Base-by-base conservation (phyloP, 2,113 vertebrate species). In the Calyptommatus sinebrachiatus region DNA sequence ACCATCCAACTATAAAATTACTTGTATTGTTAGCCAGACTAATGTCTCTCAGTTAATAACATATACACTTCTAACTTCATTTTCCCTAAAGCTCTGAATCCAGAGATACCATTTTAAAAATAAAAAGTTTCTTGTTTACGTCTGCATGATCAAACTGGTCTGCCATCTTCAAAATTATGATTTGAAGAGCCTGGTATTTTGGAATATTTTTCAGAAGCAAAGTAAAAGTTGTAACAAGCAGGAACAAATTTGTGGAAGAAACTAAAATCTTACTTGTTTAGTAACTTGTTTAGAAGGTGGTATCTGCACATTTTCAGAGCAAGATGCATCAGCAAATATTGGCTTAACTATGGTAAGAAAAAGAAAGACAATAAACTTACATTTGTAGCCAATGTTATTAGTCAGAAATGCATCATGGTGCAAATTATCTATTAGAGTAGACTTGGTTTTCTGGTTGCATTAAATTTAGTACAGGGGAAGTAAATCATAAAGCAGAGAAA, bases 281-380 rank as follows among this genome's bases (percentile, higher is more conserved):
- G 7, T 69, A n/a, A n/a, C n/a, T n/a, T n/a, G 82, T 45, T 82
- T 79, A 84, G 35, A 69, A 77, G 48, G 26, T 83, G 82, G 66
- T 77, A 76, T 83, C 77, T 83, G 78, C 66, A 69, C 20, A 81
- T 83, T 79, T 86, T 77, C 85, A 75, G 84, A 83, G 85, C 80
- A 87, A 82, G 81, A 68, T 45, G 77, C 72, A 85, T 84, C 83
- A 71, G 77, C 80, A 79, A 88, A 50, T 24, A 67, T 66, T 77
- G 86, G 84, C 81, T 65, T 6, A 76, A 72, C 95, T 95, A 90
- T 4, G 53, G 4, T 89, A 91, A 71, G 84, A 46, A 92, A 45
- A 67, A 90, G 92, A 93, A 90, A 70, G 62, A 89, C 26, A 77
- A 0, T n/a, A 69, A 90, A 84, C 87, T 67, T 87, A 60, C 83